Evolutionary conservation across 2,888 invertebrate genomes (phyloP), one percentile per base, ranked within the genome.

Genomic region (Pristionchus exspectatus): DNA sequence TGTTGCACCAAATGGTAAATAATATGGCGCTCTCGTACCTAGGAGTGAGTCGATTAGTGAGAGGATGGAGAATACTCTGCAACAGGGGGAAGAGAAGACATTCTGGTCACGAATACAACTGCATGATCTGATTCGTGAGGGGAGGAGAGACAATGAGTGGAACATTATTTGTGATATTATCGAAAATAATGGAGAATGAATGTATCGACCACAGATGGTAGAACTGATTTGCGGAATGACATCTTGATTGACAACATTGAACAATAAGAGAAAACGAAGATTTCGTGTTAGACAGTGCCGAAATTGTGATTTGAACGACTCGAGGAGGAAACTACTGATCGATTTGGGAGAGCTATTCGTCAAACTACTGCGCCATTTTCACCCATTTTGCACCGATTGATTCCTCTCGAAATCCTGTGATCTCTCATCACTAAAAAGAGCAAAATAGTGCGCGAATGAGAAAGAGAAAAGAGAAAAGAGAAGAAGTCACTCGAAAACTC

Each of bases 301-400:
- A 74, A 74, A 7, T 74, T 74, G 74, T 74, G 74, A 74, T 74
- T 38, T 38, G 74, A 74, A 38, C 38, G 38, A 74, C 38, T 38
- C 38, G 4, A 9, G 74, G 74, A 7, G 72, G 74, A 74, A 74
- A 74, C 74, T 10, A 74, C 74, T 81, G 27, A 81, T 81, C 81
- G 81, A 81, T 81, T 27, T 63, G 50, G 50, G 16, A 81, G 50
- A 50, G 50, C 54, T 81, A 81, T 81, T 81, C 81, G 81, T 81
- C 81, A 81, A 81, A 81, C 81, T 10, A 33, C 33, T 24, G 21
- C 33, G 38, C 81, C 50, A 81, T 81, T 54, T 81, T 81, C 81
- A 81, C 81, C 50, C 81, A 81, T 81, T 81, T 81, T 54, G 81
- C 50, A 81, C 81, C 81, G 81, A 54, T 81, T 81, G 81, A 81